Evolutionary conservation across 2,113 vertebrate species (phyloP), one percentile per base, ranked within the genome.

Genomic region (Sisor rabdophorus): DNA sequence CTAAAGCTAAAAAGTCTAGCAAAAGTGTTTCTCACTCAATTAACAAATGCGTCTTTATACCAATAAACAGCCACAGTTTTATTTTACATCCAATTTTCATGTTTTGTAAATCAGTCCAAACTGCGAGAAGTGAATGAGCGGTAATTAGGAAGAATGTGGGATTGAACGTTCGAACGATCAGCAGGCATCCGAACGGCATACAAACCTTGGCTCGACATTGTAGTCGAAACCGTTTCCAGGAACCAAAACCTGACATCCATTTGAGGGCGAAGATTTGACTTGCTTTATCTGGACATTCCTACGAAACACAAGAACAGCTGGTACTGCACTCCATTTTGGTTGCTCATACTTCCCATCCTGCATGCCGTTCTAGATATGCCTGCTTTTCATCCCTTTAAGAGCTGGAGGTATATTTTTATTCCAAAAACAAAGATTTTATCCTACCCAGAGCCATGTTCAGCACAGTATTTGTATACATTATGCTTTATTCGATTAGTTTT

Each of bases 11-110:
- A 67, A 75, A 72, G 65, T 75, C n/a, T 60, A 55, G 56, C 22
- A 36, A 50, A 40, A 65, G 44, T 22, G 30, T 76, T 82, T 79
- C 77, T 79, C 80, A 82, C 77, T 82, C 73, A 79, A 55, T 76
- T 79, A 69, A 53, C 68, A 54, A 76, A 76, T 17, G 30, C 1
- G 11, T 72, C 40, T 71, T 53, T 72, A 65, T 73, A 68, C 59
- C 77, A 76, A 56, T 73, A 76, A 71, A 26, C 73, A 40, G 55
- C 28, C n/a, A 40, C 26, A 40, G 40, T 72, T 75, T 71, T 70
- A 24, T 60, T 69, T 76, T 69, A 32, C 68, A 79, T 60, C 58
- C 32, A 72, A 44, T 82, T 71, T 61, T 67, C 70, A 65, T 32
- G 72, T 68, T 76, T 76, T 12, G 48, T 52, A 54, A 77, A 69